Percentiles rank a stretch among this genome's conserved stretches.
Conservation (phyloP, 1,140 invertebrate species). For the Drosophila cardini region DNA sequence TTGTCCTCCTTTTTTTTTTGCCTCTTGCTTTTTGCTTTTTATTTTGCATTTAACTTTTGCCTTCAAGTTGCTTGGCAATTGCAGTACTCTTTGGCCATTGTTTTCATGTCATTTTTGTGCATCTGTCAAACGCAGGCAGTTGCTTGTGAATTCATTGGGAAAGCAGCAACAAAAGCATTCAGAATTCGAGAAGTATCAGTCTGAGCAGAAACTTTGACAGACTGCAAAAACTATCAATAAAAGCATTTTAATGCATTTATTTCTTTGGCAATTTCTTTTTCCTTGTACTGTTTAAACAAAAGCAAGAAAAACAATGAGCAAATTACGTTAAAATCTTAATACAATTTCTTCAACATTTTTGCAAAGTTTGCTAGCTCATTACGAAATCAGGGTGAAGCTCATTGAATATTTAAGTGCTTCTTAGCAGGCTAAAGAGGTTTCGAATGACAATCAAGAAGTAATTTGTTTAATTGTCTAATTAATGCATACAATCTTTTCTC, state of each 20-base stretch:
- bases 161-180: constrained; percentile 42
- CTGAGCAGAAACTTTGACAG: constrained; percentile 26
- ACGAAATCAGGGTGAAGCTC: constrained; percentile 24
- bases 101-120: constrained; percentile 52
- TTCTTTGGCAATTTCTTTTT: constrained; percentile 49
- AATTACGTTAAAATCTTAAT: constrained; percentile 54
- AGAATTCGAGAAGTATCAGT: constrained; percentile 15
- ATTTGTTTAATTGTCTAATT: constrained; percentile 41
- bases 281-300: constrained; percentile 25
- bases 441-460: constrained; percentile 12
- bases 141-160: constrained; percentile 50
- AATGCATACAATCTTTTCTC: constrained; percentile 10
- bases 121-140: constrained; percentile 63
- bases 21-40: constrained; percentile 35
- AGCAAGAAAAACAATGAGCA: constrained; percentile 26
- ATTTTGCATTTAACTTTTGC: constrained; percentile 26
- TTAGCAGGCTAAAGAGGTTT: constrained; percentile 8
- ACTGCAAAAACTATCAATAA: constrained; percentile 72
- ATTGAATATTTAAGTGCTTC: constrained; percentile 49
- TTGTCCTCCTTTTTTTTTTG: constrained; percentile 16
- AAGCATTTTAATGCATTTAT: constrained; percentile 71
- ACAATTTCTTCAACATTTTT: constrained; percentile 38
- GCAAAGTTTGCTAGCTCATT: constrained; percentile 14
- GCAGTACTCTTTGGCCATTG: constrained; percentile 56
- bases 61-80: constrained; percentile 56